Conservation (phyloP, 2,888 invertebrate genomes). For the Spialia ferax region DNA sequence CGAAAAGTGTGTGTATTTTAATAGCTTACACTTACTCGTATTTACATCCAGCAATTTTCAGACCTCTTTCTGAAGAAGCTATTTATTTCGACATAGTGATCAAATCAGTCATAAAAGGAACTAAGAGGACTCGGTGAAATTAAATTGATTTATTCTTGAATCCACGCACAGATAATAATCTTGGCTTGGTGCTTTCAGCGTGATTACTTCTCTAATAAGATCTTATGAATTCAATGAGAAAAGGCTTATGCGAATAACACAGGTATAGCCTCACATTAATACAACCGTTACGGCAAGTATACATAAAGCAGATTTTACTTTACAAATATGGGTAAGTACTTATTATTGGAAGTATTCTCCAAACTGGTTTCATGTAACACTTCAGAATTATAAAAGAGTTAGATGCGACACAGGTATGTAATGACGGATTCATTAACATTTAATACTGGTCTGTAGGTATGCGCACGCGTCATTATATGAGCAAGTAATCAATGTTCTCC, state of each 20-base stretch:
- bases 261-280: neutral
- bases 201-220: constrained; percentile 12
- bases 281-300: neutral
- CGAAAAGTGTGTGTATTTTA: no score
- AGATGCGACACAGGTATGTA: constrained; percentile 19
- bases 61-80: no score
- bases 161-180: neutral
- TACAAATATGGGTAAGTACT: neutral
- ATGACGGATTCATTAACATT: constrained; percentile 32
- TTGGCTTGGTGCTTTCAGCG: neutral
- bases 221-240: neutral
- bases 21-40: no score
- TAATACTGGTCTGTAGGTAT: constrained; percentile 15
- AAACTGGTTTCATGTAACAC: constrained; percentile 17
- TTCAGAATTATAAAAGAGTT: constrained; percentile 20
- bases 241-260: neutral
- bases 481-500: constrained; percentile 29
- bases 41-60: no score
- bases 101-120: neutral
- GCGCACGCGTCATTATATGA: constrained; percentile 36
- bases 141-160: neutral
- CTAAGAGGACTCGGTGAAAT: neutral
- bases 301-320: neutral
- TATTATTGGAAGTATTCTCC: constrained; percentile 4
- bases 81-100: no score